These are phyloP conservation scores for Cosmopolites sordidus DNA, from an alignment of 2,888 invertebrate species.

Conservation along the genomic window DNA sequence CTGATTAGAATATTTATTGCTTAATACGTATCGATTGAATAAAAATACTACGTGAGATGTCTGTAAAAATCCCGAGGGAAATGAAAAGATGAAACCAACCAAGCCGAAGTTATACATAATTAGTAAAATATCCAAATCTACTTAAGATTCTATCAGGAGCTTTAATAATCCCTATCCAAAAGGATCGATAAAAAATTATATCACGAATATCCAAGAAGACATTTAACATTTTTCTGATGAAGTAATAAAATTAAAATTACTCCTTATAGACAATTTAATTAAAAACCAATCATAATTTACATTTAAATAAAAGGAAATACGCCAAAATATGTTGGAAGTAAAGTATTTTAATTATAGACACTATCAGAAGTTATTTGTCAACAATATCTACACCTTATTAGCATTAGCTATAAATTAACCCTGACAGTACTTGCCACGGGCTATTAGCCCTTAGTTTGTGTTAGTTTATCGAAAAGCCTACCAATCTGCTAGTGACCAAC, in stretches of 20 bases:
- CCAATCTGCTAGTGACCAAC: no score
- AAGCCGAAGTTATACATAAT: neutral
- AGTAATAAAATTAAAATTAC: neutral
- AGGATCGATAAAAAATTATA: neutral
- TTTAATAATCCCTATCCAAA: conserved; percentile 1
- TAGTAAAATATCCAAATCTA: conserved; percentile 1
- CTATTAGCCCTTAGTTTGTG: no score
- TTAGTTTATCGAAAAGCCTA: no score
- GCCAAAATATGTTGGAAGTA: no score
- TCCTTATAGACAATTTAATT: neutral
- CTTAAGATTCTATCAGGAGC: neutral
- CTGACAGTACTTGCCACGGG: no score
- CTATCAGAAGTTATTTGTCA: no score
- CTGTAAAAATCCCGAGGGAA: neutral
- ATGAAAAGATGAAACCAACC: no score
- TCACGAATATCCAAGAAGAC: neutral
- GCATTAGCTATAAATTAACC: no score
- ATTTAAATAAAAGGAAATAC: neutral
- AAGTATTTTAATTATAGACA: no score
- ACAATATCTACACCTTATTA: no score
- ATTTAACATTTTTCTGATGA: neutral
- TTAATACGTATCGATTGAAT: conserved; percentile 6
- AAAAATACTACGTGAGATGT: neutral
- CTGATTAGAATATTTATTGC: conserved; percentile 10
- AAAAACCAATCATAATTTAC: neutral